Evolutionary conservation across 1,140 invertebrate genomes (phyloP).

Genomic region (Rhagoletis zephyria): DNA sequence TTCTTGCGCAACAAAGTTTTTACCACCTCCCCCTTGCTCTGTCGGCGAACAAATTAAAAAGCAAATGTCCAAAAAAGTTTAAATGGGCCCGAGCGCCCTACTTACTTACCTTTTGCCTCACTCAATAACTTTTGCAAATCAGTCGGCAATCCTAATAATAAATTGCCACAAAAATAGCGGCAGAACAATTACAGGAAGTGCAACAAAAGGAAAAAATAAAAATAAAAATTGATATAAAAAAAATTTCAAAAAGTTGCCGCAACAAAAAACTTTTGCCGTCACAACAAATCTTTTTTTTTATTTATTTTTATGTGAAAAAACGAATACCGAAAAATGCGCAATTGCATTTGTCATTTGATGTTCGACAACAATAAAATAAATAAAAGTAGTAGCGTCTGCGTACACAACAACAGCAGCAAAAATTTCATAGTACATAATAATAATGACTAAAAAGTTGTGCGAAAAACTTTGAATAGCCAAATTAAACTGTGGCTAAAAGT

Average conservation of each 20-base stretch:
- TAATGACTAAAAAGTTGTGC: not conserved
- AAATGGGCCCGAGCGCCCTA: not conserved
- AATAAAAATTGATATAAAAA: not conserved
- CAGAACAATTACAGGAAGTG: slow-evolving; percentile 17
- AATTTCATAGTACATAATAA: not conserved
- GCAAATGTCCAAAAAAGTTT: slow-evolving; percentile 4
- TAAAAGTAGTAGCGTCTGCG: not conserved
- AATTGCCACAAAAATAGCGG: slow-evolving; percentile 47
- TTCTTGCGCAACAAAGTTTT: not conserved
- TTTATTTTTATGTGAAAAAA: not conserved
- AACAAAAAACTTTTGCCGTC: slow-evolving; percentile 37
- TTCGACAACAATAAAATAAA: slow-evolving; percentile 4
- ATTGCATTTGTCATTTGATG: slow-evolving; percentile 39
- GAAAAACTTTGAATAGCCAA: slow-evolving; percentile 24
- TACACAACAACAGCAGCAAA: not conserved
- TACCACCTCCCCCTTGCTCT: not conserved
- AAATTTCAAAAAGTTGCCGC: not conserved
- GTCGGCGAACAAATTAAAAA: not conserved
- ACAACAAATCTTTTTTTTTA: not conserved
- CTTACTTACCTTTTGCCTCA: not conserved
- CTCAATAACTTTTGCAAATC: not conserved
- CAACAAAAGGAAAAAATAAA: not conserved
- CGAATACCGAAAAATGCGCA: not conserved
- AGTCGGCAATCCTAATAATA: slow-evolving; percentile 29
- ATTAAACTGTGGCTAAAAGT: slow-evolving; percentile 42